Percentiles rank a stretch among this genome's conserved stretches.
Conservation (phyloP, 2,888 invertebrate genomes). For the Mythimna loreyi region DNA sequence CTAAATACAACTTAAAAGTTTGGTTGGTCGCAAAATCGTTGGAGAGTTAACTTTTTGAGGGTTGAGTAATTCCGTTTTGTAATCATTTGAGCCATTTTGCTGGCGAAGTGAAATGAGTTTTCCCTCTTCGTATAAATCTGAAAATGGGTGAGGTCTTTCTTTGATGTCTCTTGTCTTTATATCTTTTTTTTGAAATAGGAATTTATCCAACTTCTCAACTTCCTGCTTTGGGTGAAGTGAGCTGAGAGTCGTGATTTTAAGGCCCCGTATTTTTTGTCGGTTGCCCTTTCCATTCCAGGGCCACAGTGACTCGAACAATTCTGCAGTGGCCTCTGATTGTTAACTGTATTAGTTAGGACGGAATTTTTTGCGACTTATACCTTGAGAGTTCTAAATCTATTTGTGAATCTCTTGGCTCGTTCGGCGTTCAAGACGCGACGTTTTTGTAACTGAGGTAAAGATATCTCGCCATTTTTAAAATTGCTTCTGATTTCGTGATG, state of each 20-base stretch:
- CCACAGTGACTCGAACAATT: too few relatives aligned
- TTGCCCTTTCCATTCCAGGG: too few relatives aligned
- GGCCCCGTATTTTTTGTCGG: too few relatives aligned
- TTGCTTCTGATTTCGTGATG: too few relatives aligned
- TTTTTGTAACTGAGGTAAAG: too few relatives aligned
- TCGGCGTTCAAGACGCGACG: too few relatives aligned
- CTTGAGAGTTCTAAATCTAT: neutral
- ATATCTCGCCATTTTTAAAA: too few relatives aligned
- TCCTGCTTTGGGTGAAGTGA: too few relatives aligned
- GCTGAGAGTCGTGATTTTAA: too few relatives aligned
- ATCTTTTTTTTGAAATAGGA: too few relatives aligned
- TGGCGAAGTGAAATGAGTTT: conserved; percentile 1
- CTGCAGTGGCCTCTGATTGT: neutral
- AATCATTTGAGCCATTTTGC: conserved; percentile 4
- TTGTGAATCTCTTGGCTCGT: too few relatives aligned
- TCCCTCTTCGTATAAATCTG: neutral
- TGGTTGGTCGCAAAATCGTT: neutral
- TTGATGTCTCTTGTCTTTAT: neutral
- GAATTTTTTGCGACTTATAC: neutral
- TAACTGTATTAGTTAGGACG: neutral
- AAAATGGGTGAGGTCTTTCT: neutral
- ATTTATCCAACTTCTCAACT: too few relatives aligned
- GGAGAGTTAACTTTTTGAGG: neutral
- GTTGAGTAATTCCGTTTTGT: neutral
- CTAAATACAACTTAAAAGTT: conserved; percentile 12